phyloP scores from a whole-genome alignment of 1,140 invertebrate genomes.

The Calliphora vicina region DNA sequence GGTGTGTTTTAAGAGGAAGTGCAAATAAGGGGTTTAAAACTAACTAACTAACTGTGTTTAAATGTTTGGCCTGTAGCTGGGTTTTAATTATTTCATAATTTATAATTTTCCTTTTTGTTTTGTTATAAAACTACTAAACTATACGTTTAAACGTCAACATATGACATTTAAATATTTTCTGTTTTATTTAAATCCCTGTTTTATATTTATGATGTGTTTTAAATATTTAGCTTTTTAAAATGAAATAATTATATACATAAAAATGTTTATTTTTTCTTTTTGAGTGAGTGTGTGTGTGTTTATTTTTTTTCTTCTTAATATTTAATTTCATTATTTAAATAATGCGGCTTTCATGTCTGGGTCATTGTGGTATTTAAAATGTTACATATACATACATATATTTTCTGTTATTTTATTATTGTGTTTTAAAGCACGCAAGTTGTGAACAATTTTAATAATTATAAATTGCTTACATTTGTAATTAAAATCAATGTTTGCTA shows the following conservation, averaged over 20 bases:
- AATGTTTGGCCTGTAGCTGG: too few species aligned
- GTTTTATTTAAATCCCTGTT: too few species aligned
- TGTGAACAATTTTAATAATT: background rate
- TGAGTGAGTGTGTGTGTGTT: background rate
- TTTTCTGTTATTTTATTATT: background rate
- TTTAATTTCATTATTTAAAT: constrained; percentile 7
- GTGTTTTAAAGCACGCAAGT: background rate
- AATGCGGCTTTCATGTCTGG: background rate
- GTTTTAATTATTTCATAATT: too few species aligned
- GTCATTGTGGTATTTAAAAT: background rate
- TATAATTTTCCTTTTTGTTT: too few species aligned
- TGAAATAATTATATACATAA: background rate
- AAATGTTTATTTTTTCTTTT: background rate
- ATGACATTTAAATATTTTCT: too few species aligned
- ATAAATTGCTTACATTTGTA: background rate
- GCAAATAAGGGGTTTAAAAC: background rate
- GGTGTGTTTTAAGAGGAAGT: background rate
- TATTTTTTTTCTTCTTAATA: background rate
- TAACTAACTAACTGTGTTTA: too few species aligned
- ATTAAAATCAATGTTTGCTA: background rate
- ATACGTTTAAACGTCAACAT: background rate
- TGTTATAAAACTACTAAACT: too few species aligned
- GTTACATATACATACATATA: too few species aligned
- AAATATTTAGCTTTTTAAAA: background rate
- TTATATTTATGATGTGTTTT: background rate